These are phyloP conservation scores for Leucopsar rothschildi DNA, from an alignment of 2,113 vertebrate genomes.

Conservation along the genomic window DNA sequence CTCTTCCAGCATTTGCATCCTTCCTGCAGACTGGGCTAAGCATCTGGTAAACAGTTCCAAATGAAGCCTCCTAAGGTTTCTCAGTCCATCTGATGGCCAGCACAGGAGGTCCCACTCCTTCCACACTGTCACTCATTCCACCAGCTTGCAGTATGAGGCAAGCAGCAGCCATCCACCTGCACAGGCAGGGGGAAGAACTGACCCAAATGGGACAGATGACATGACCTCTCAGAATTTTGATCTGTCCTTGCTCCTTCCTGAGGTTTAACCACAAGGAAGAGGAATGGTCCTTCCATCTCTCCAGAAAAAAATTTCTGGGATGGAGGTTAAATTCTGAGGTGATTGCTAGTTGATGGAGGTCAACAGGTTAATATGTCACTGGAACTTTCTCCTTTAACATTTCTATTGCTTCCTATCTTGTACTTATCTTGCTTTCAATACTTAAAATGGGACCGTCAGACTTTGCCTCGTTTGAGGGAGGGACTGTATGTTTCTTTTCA, in stretches of 20 bases:
- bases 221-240: background rate
- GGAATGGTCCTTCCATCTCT: background rate
- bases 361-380: background rate
- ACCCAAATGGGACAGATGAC: background rate
- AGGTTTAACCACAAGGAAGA: background rate
- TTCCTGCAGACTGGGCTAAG: background rate
- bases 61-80: background rate
- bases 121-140: background rate
- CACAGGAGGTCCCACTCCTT: background rate
- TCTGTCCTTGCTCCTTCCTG: background rate
- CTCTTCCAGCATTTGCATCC: background rate
- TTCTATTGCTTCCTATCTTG: background rate
- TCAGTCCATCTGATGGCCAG: background rate
- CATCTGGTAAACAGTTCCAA: background rate
- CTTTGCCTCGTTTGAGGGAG: background rate
- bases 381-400: background rate
- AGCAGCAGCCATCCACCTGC: background rate
- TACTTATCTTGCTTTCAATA: background rate
- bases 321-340: background rate
- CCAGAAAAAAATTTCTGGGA: background rate
- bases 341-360: background rate
- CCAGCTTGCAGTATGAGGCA: background rate
- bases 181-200: background rate
- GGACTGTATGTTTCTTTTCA: background rate
- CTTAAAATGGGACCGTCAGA: background rate